phyloP scores from a whole-genome alignment of 2,888 invertebrate genomes.

The Willowsia nigromaculata region DNA sequence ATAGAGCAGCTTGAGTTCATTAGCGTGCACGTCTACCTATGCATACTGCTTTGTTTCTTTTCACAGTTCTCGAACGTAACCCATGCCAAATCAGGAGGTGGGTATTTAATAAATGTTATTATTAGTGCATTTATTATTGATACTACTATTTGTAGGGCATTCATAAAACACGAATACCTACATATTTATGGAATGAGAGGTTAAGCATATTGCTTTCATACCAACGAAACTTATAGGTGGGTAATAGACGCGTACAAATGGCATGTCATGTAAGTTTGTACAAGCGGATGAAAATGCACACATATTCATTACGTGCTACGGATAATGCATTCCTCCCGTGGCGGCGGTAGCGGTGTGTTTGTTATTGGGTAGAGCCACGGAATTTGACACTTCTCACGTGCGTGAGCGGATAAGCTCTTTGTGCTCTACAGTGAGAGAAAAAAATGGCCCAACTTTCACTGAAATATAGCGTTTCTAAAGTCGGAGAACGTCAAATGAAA shows the following conservation, averaged over 20 bases:
- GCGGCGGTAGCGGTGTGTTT: constrained; percentile 37
- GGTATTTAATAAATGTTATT: constrained; percentile 11
- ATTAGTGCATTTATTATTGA: not conserved
- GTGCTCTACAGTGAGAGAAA: not conserved
- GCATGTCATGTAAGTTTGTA: not conserved
- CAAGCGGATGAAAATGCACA: constrained; percentile 16
- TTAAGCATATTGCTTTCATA: no score
- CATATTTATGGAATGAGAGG: not conserved
- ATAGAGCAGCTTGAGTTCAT: not conserved
- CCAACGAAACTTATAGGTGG: no score
- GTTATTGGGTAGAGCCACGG: constrained; percentile 62
- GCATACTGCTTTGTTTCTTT: not conserved
- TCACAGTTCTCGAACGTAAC: not conserved
- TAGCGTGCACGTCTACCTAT: not conserved
- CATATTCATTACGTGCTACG: constrained; percentile 25
- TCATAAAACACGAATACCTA: not conserved
- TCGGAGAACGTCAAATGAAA: constrained; percentile 50
- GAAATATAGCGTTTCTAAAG: not conserved
- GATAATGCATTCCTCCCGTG: not conserved
- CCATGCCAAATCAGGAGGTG: not conserved
- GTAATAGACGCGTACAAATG: not conserved
- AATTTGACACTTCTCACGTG: constrained; percentile 69
- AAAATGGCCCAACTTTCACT: constrained; percentile 24
- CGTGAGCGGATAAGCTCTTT: constrained; percentile 48
- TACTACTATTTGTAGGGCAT: not conserved